Percentiles rank a stretch among this genome's conserved stretches.
Conservation (phyloP, 2,888 invertebrate species). For the Lepeophtheirus nordmannii region DNA sequence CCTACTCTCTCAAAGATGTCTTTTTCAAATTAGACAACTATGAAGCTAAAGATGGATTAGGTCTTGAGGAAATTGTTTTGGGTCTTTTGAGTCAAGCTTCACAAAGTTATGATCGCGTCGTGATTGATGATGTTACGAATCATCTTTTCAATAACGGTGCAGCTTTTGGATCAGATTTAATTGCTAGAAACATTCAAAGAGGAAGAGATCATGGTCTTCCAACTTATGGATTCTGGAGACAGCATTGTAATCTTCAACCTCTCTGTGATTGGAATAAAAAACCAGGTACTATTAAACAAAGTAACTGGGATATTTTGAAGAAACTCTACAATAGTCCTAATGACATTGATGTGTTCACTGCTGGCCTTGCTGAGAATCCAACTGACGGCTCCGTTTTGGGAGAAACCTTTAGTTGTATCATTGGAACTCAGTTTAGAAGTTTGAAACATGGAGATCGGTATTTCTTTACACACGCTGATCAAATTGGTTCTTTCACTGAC, state of each 20-base stretch:
- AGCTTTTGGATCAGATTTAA: conserved; percentile 75
- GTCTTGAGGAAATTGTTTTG: conserved; percentile 57
- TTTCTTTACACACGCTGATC: conserved; percentile 34
- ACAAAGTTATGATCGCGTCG: conserved; percentile 80
- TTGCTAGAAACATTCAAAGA: conserved; percentile 72
- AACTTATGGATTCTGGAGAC: not conserved
- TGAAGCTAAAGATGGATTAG: not conserved
- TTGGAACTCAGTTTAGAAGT: conserved; percentile 79
- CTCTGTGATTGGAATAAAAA: not conserved
- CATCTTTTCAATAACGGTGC: conserved; percentile 75
- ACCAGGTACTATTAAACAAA: not conserved
- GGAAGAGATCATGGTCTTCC: conserved; percentile 32
- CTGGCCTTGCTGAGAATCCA: conserved; percentile 65
- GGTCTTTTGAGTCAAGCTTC: conserved; percentile 73
- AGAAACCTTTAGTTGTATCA: conserved; percentile 48
- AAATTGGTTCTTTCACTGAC: conserved; percentile 6
- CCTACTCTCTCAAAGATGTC: not conserved
- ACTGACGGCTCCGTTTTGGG: not conserved
- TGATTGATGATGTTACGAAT: conserved; percentile 82
- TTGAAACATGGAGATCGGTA: conserved; percentile 80
- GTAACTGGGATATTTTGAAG: conserved; percentile 15
- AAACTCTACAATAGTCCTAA: conserved; percentile 33
- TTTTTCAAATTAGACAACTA: not conserved
- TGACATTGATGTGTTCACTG: conserved; percentile 88
- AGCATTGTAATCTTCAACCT: not conserved